Base-by-base conservation (phyloP, 1,140 invertebrate species). In the Mamestra configurata region DNA sequence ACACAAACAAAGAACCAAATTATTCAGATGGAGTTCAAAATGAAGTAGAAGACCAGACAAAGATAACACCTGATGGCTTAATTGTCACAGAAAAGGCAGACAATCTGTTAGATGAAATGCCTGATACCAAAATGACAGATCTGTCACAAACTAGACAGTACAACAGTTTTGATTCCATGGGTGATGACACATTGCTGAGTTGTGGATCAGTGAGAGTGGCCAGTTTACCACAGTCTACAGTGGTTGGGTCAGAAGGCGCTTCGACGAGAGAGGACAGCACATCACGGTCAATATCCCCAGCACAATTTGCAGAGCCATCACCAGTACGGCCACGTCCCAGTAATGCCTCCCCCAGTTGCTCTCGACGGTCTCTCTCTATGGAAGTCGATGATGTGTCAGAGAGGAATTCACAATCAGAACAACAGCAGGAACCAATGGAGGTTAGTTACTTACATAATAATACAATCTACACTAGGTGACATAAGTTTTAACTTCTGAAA, bases 111-210 rank as follows among this genome's bases (percentile, higher is more conserved):
- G 94, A 95, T 88, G 94, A 95, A 86, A 95, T 95, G 83, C 90
- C 94, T 80, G 94, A 95, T 79, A 94, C 94, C 70, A 95, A 95
- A 89, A 95, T 95, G 93, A 94, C 93, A 85, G 93, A 95, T 84
- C 83, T 95, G 40, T 93, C 94, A 76, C 94, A 95, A 83, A 94
- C 92, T 40, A 90, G 90, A 88, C 92, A 95, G 79, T 95, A 93
- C 68, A 94, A 90, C 79, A 95, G 92, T 82, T 94, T 94, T 92
- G 93, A 95, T 77, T 94, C 93, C 18, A 95, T 94, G 90, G 92
- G 92, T 82, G 92, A 95, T 73, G 92, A 94, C n/a, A 89, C 91
- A 66, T 83, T 94, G 70, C 79, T 94, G 70, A 93, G 89, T 82
- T 94, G 92, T 90, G 92, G 92, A 6, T 92, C 92, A 64, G 92